Conservation (phyloP, 2,888 invertebrate species). For the Busseola fusca region DNA sequence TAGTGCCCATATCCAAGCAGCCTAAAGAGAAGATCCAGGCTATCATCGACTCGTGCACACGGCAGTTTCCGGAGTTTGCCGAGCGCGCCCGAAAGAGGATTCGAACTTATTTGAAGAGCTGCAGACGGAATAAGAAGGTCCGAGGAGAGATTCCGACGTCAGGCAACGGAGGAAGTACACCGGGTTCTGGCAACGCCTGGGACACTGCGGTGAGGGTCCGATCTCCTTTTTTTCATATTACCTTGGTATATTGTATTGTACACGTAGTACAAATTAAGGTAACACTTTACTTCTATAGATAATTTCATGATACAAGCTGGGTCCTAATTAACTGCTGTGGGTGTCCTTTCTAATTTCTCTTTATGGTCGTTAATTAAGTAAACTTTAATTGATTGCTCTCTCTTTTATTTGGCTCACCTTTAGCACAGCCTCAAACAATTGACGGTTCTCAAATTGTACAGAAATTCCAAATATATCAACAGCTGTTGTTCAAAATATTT, state of each 20-base stretch:
- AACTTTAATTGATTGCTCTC: background rate
- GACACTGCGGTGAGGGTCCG: constrained; percentile 94
- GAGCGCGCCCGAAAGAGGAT: constrained; percentile 98
- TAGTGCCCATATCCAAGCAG: constrained; percentile 99
- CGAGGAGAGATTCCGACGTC: constrained; percentile 91
- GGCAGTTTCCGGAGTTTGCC: constrained; percentile 99
- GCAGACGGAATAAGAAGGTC: constrained; percentile 97
- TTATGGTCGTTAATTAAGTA: background rate
- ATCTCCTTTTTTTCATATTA: constrained; percentile 70
- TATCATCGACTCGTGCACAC: constrained; percentile 98
- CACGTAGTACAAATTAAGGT: constrained; percentile 38
- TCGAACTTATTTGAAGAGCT: constrained; percentile 98
- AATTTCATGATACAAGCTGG: background rate
- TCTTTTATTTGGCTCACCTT: background rate
- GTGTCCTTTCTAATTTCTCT: background rate
- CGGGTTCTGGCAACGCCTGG: constrained; percentile 91
- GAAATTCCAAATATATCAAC: background rate
- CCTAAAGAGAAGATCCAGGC: constrained; percentile 99
- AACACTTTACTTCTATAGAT: constrained; percentile 29
- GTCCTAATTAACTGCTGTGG: background rate
- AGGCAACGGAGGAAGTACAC: constrained; percentile 78
- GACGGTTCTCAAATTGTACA: background rate
- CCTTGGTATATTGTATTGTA: constrained; percentile 51
- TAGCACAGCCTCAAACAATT: background rate
- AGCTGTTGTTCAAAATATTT: too few relatives aligned